Evolutionary conservation across 1,140 invertebrate genomes (phyloP).

Genomic region (Helicoverpa zea): DNA sequence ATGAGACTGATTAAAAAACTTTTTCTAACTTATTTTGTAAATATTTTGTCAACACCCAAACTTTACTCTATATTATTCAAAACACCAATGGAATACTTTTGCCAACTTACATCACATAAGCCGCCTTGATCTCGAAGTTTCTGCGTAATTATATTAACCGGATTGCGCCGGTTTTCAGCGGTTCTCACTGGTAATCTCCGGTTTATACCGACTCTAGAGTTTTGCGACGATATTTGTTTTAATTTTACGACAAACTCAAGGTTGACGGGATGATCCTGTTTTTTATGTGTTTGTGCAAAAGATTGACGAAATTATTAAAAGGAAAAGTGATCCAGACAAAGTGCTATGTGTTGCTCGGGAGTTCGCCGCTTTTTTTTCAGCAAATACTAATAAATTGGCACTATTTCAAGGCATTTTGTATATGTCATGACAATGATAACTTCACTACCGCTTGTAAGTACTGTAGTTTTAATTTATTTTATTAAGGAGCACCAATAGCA

Average conservation of each 20-base stretch:
- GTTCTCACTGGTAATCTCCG: conserved; percentile 48
- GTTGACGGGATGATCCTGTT: neutral
- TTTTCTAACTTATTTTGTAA: neutral
- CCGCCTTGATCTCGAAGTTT: conserved; percentile 43
- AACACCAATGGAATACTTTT: conserved; percentile 36
- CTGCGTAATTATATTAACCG: conserved; percentile 51
- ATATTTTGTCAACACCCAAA: conserved; percentile 1
- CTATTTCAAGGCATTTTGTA: too few relatives aligned
- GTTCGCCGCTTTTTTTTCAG: too few relatives aligned
- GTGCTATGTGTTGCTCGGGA: too few relatives aligned
- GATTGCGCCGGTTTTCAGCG: conserved; percentile 41
- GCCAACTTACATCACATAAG: conserved; percentile 34
- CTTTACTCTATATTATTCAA: conserved; percentile 15
- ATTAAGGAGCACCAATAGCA: too few relatives aligned
- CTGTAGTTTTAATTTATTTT: too few relatives aligned
- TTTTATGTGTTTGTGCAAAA: conserved; percentile 1
- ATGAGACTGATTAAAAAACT: too few relatives aligned
- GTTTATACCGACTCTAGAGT: conserved; percentile 42
- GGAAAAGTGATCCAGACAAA: too few relatives aligned
- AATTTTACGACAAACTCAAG: conserved; percentile 49
- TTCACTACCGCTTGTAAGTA: too few relatives aligned
- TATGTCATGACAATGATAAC: too few relatives aligned
- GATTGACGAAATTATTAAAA: neutral
- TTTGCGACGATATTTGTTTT: conserved; percentile 43
- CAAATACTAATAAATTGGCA: too few relatives aligned